Evolutionary conservation across 2,888 invertebrate genomes (phyloP), one percentile per base, ranked within the genome.

Genomic region (Mythimna loreyi): DNA sequence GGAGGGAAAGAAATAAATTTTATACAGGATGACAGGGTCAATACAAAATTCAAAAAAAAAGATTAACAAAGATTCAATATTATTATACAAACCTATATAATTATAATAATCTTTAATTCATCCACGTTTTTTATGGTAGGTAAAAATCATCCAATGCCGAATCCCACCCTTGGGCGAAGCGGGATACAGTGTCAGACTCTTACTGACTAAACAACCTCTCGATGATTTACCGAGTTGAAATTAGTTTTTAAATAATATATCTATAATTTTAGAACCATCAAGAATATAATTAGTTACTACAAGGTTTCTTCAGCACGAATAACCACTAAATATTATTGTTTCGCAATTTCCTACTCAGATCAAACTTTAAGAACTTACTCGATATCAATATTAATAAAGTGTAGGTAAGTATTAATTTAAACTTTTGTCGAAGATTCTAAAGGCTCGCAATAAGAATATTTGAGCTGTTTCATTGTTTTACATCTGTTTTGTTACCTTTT

Each of bases 281-380:
- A 30, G 28, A 59, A 49, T 23, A 67, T 23, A 30, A 59, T 72
- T 64, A n/a, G 2, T 33, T 33, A 56, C 13, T 16, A 13, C 1
- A 2, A 52, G 43, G 23, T 50, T 11, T 9, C 28, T 70, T 21
- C 23, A 21, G 33, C 56, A 50, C 25, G 56, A 53, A 28, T 57
- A 36, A 50, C 7, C 16, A 13, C 1, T 45, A 11, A 3, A 2
- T 28, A 28, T 40, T 43, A 0, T 36, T 55, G 11, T n/a, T n/a
- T n/a, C 19, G 11, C 25, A 49, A 55, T 56, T 53, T 7, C 36
- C 55, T 33, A 21, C 19, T 47, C 11, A 47, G 21, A 30, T 52
- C 8, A 19, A 52, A 70, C 30, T 52, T 25, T 16, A 69, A 25
- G n/a, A 52, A 69, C 4, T 8, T 23, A 33, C 55, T 56, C 19